These are phyloP conservation scores for Dromococcyx pavoninus DNA, from an alignment of 2,797 vertebrate species.

Conservation along the genomic window DNA sequence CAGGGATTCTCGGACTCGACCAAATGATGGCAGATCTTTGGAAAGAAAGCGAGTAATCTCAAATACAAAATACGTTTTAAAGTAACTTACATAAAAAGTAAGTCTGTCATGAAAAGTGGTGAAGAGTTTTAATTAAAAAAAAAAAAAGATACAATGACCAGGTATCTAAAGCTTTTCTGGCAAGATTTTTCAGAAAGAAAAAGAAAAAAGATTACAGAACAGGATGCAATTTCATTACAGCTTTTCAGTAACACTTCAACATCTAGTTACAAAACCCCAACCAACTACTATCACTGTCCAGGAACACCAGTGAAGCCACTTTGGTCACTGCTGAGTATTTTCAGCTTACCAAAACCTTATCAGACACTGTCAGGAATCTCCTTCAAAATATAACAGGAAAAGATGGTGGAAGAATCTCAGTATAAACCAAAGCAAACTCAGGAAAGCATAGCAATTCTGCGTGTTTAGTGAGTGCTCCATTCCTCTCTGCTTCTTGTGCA, in stretches of 20 bases:
- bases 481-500: neutral
- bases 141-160: neutral
- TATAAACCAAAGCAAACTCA: neutral
- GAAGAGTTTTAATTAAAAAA: neutral
- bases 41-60: neutral
- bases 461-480: neutral
- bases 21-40: constrained; percentile 91
- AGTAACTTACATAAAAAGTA: neutral
- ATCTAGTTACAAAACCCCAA: neutral
- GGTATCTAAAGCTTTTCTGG: neutral
- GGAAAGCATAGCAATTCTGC: neutral
- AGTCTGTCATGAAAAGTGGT: neutral
- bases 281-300: neutral
- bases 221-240: neutral
- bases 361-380: neutral
- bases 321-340: neutral
- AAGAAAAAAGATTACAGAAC: neutral
- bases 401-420: neutral
- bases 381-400: neutral
- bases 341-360: neutral
- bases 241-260: neutral
- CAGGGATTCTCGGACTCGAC: constrained; percentile 91
- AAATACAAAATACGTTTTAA: neutral
- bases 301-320: neutral
- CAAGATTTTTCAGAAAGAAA: neutral